Evolutionary conservation across 2,113 vertebrate genomes (phyloP).

Genomic region (Oryzias woworae): DNA sequence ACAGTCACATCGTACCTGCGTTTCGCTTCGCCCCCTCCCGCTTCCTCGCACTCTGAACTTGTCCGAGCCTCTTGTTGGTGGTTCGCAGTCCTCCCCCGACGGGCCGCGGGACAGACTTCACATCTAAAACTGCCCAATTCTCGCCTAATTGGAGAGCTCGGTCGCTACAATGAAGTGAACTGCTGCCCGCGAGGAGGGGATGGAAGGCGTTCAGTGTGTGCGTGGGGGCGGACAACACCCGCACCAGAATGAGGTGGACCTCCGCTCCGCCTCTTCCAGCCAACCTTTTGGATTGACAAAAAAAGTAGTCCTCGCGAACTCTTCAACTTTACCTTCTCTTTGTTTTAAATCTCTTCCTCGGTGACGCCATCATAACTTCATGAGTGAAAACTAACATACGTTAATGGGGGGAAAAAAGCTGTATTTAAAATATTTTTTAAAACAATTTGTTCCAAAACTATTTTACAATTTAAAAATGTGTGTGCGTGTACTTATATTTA

Average conservation of each 20-base stretch:
- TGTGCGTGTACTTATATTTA: too few relatives aligned
- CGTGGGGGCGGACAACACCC: conserved; percentile 66
- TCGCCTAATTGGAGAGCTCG: conserved; percentile 56
- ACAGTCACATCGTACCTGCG: conserved; percentile 65
- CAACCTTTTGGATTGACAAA: conserved; percentile 53
- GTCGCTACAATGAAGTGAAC: conserved; percentile 63
- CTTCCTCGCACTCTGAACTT: conserved; percentile 47
- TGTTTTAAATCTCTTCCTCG: background rate
- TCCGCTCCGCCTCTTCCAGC: conserved; percentile 69
- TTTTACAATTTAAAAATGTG: too few relatives aligned
- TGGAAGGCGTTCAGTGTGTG: conserved; percentile 46
- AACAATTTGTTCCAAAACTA: too few relatives aligned
- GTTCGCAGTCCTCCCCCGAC: conserved; percentile 5
- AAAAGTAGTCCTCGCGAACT: conserved; percentile 57
- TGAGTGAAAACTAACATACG: background rate
- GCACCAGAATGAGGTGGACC: conserved; percentile 55
- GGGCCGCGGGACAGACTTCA: background rate
- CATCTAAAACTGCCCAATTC: conserved; percentile 35
- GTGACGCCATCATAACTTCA: too few relatives aligned
- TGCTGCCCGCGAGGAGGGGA: conserved; percentile 14
- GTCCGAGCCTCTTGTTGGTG: conserved; percentile 5
- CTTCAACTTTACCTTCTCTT: background rate
- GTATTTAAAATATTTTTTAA: too few relatives aligned
- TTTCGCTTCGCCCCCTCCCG: background rate
- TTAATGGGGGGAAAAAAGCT: background rate